Conservation (phyloP, 2,797 vertebrate genomes). For the Lithobates sylvaticus region DNA sequence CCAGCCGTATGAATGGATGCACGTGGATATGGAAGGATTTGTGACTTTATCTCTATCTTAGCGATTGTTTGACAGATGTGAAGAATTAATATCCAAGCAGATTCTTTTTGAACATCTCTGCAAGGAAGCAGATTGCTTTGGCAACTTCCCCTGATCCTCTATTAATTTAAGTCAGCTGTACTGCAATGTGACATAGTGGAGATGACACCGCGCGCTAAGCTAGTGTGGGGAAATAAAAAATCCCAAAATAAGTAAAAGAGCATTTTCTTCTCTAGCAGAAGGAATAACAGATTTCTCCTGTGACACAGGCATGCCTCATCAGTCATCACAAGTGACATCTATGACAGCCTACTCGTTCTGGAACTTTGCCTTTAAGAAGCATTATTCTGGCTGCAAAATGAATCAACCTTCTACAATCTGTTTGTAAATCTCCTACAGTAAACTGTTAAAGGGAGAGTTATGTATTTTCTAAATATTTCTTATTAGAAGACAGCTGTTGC, state of each 20-base stretch:
- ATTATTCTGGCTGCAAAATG: slow-evolving; percentile 32
- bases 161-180: slow-evolving; percentile 50
- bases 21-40: slow-evolving; percentile 41
- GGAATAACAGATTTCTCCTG: slow-evolving; percentile 47
- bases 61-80: slow-evolving; percentile 60
- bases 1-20: slow-evolving; percentile 7
- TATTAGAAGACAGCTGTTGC: too few species aligned
- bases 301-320: slow-evolving; percentile 51
- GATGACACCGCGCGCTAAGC: slow-evolving; percentile 2
- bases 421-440: slow-evolving; percentile 22
- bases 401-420: slow-evolving; percentile 58
- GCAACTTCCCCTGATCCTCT: slow-evolving; percentile 44
- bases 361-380: slow-evolving; percentile 51
- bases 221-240: slow-evolving; percentile 9
- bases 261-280: slow-evolving; percentile 40
- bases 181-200: slow-evolving; percentile 42
- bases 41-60: slow-evolving; percentile 44
- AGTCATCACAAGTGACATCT: slow-evolving; percentile 55
- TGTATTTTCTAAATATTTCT: too few species aligned
- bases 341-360: slow-evolving; percentile 59
- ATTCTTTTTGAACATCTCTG: slow-evolving; percentile 49
- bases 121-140: slow-evolving; percentile 49
- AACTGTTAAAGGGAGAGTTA: slow-evolving; percentile 11
- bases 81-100: slow-evolving; percentile 47
- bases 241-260: slow-evolving; percentile 47